Evolutionary conservation across 2,797 vertebrate species (phyloP).

Genomic region (Oreochromis grahami): DNA sequence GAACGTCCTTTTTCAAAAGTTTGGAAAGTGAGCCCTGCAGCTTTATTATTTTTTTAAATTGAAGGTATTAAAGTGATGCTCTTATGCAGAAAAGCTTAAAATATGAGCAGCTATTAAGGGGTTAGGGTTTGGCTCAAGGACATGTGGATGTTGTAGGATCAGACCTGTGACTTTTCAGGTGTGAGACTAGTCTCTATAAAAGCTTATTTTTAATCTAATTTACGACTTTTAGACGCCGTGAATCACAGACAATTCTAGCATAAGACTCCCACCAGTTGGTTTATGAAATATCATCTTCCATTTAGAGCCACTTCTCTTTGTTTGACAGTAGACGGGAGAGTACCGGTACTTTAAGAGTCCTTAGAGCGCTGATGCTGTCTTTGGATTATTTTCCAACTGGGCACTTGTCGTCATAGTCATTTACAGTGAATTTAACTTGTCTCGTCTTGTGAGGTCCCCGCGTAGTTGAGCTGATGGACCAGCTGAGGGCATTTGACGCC

Average conservation of each 20-base stretch:
- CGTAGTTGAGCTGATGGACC: constrained; percentile 39
- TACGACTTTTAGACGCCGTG: not conserved
- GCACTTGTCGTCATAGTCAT: constrained; percentile 15
- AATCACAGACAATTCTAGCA: not conserved
- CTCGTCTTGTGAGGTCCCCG: constrained; percentile 31
- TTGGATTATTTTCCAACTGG: not conserved
- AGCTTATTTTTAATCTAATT: constrained; percentile 19
- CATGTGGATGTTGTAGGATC: constrained; percentile 14
- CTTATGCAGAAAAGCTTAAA: constrained; percentile 8
- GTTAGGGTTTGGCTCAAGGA: constrained; percentile 13
- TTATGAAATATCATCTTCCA: not conserved
- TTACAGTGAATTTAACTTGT: constrained; percentile 36
- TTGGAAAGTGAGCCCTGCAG: not conserved
- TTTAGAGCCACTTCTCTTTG: not conserved
- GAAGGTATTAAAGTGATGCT: constrained; percentile 9
- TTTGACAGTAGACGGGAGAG: not conserved
- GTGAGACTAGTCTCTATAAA: not conserved
- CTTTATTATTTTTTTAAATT: not conserved
- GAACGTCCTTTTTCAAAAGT: not conserved
- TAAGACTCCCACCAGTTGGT: not conserved
- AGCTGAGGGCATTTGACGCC: constrained; percentile 44
- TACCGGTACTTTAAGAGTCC: not conserved
- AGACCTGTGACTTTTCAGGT: constrained; percentile 32
- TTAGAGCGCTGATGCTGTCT: not conserved
- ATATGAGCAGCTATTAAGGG: not conserved